A percentile compares a stretch with the other conserved stretches of the same genome.
Evolutionary conservation across 2,888 invertebrate species (phyloP).

Genomic region (Lycaena phlaeas): DNA sequence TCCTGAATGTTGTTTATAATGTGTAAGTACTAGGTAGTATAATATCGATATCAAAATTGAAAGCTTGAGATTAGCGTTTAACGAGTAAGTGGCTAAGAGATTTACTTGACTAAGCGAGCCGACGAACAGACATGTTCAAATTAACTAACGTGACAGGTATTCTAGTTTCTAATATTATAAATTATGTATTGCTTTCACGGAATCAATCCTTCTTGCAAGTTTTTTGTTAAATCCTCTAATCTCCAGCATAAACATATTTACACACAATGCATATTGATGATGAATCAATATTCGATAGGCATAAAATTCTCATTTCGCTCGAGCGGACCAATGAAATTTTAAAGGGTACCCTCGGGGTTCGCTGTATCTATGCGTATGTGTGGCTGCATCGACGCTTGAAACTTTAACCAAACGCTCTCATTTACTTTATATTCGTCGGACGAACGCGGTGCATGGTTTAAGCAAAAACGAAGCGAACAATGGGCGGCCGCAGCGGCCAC

Average conservation of each 20-base stretch:
- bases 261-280: not conserved
- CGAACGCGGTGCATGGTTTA: slow-evolving; percentile 32
- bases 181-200: no score
- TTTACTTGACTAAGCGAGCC: no score
- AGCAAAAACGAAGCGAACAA: slow-evolving; percentile 41
- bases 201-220: no score
- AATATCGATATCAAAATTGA: no score
- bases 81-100: no score
- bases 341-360: slow-evolving; percentile 18
- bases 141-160: no score
- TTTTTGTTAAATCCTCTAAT: no score
- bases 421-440: slow-evolving; percentile 46
- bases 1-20: no score
- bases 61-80: no score
- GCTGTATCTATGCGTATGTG: slow-evolving; percentile 30
- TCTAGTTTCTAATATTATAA: no score
- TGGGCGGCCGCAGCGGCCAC: slow-evolving; percentile 24
- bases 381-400: slow-evolving; percentile 31
- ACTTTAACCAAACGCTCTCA: slow-evolving; percentile 39
- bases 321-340: slow-evolving; percentile 16
- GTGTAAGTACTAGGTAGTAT: no score
- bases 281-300: not conserved
- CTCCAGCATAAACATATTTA: not conserved
- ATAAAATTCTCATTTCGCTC: slow-evolving; percentile 12
- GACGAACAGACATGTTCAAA: no score